Evolutionary conservation across 2,888 invertebrate species (phyloP), one percentile per base, ranked within the genome.

Genomic region (Euzetes globulus): DNA sequence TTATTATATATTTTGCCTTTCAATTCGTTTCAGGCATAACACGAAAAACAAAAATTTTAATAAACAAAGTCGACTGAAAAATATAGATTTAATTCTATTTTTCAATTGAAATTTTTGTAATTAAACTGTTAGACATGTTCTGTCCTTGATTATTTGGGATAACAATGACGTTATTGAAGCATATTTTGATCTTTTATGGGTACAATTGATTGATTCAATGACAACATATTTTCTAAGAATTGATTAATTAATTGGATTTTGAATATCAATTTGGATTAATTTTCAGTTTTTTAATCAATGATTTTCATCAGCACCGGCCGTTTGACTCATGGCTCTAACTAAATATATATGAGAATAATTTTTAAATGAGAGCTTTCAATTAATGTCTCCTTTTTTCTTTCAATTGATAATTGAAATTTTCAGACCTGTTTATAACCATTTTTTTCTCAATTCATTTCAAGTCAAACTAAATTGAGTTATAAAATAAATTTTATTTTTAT

Each of bases 391-490:
- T 17, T 27, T 33, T 37, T 63, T 25, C 6, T 17, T 63, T 2
- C 17, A 4, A n/a, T 17, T 55, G 9, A 33, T 33, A 63, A 63
- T 63, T 63, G 33, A 58, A 58, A 15, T 25, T 63, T 63, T 63
- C 33, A 63, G 63, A 63, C 63, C 63, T 63, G 63, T 63, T 63
- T 63, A 37, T 25, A 63, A 63, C 7, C 29, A 29, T 5, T 63
- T 33, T 7, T 33, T n/a, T 37, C 7, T 29, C 33, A 33, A 63
- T 33, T 33, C 33, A 63, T 63, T 63, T 33, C 11, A 63, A 29
- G 63, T 63, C 17, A 25, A 33, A 29, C 33, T 63, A 63, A 63
- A 63, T 63, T 63, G 63, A 63, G 63, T 63, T 63, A 63, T 63
- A 63, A 63, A 63, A 63, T 63, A 63, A 33, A 63, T 63, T 63